Conservation (phyloP, 2,113 vertebrate genomes). For the Mormyrus iriodes region DNA sequence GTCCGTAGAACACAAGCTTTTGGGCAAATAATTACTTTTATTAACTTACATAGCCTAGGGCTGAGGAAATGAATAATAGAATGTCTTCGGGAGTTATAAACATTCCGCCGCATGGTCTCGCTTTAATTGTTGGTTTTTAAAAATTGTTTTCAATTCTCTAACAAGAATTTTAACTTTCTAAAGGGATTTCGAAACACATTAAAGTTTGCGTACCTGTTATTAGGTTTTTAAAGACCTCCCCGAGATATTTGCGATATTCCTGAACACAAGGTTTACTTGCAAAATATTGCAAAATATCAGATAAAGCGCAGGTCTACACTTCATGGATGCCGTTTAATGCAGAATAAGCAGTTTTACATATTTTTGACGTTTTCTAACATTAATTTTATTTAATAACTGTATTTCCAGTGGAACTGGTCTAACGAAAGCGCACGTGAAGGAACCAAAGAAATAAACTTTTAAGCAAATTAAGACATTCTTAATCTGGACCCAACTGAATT, state of each 20-base stretch:
- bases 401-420: background rate
- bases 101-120: background rate
- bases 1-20: background rate
- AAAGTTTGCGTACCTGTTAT: background rate
- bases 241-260: background rate
- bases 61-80: background rate
- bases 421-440: background rate
- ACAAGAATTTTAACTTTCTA: background rate
- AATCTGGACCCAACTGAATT: background rate
- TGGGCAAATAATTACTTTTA: slow-evolving; percentile 9
- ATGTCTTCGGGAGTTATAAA: background rate
- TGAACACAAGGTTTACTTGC: background rate
- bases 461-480: background rate
- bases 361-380: background rate
- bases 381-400: background rate
- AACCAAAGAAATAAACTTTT: background rate
- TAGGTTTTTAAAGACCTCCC: background rate
- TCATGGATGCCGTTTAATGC: background rate
- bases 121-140: background rate
- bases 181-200: background rate
- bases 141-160: background rate
- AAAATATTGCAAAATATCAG: background rate
- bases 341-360: background rate
- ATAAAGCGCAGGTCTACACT: background rate
- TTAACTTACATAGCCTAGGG: background rate